Percentiles rank a stretch among this genome's conserved stretches.
These are phyloP conservation scores for Nasonia longicornis DNA, from an alignment of 1,140 invertebrate genomes.

Conservation along the genomic window DNA sequence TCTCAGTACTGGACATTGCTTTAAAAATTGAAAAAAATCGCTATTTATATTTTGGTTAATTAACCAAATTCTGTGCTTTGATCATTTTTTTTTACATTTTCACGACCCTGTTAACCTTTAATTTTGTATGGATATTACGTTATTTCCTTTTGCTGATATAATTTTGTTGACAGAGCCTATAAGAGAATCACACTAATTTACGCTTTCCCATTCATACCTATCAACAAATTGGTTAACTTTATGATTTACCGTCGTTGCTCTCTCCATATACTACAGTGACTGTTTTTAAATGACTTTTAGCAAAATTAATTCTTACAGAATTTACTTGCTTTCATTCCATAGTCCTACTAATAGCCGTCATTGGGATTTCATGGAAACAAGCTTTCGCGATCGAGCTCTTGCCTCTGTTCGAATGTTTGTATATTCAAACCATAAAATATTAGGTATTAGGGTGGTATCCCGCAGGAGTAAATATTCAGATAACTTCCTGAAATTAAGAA, in stretches of 20 bases:
- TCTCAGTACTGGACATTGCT: slow-evolving; percentile 24
- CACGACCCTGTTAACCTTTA: slow-evolving; percentile 41
- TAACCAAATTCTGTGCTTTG: slow-evolving; percentile 30
- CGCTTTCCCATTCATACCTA: not conserved
- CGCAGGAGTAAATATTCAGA: slow-evolving; percentile 89
- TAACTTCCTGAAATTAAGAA: slow-evolving; percentile 76
- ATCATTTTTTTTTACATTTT: slow-evolving; percentile 22
- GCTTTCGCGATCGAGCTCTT: slow-evolving; percentile 83
- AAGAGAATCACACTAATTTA: slow-evolving; percentile 30
- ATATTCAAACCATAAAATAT: slow-evolving; percentile 95
- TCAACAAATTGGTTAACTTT: slow-evolving; percentile 19
- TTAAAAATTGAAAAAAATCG: slow-evolving; percentile 28
- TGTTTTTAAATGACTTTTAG: slow-evolving; percentile 25
- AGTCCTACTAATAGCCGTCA: slow-evolving; percentile 73
- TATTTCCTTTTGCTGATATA: slow-evolving; percentile 3
- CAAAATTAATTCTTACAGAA: slow-evolving; percentile 38
- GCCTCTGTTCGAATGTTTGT: slow-evolving; percentile 87
- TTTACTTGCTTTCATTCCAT: slow-evolving; percentile 58
- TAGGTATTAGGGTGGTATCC: slow-evolving; percentile 92
- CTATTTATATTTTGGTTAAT: slow-evolving; percentile 11
- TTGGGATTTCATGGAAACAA: slow-evolving; percentile 89
- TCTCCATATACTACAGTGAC: slow-evolving; percentile 40
- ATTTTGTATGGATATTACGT: slow-evolving; percentile 15
- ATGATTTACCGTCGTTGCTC: slow-evolving; percentile 26
- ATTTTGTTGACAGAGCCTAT: slow-evolving; percentile 7